These are phyloP conservation scores for Drosophila merina DNA, from an alignment of 2,888 invertebrate genomes.

Conservation along the genomic window DNA sequence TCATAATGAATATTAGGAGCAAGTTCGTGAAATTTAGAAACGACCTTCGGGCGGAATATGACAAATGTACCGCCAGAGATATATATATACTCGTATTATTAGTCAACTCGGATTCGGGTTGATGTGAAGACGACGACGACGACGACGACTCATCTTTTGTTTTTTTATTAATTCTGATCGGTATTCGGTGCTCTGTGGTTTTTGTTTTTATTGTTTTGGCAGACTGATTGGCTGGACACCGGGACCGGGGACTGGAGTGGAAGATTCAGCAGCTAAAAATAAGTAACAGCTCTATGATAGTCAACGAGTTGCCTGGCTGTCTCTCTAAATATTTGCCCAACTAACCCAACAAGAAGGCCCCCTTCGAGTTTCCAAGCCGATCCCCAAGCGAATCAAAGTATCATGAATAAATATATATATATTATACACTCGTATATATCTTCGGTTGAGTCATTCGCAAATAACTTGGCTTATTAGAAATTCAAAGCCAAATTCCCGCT, in stretches of 20 bases:
- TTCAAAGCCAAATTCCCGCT: constrained; percentile 53
- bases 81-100: constrained; percentile 2
- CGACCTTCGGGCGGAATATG: constrained; percentile 17
- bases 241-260: constrained; percentile 41
- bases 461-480: constrained; percentile 75
- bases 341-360: constrained; percentile 53
- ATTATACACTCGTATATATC: constrained; percentile 3
- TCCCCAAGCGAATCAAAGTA: constrained; percentile 25
- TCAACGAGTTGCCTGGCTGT: constrained; percentile 29
- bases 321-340: constrained; percentile 75
- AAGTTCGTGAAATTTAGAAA: constrained; percentile 5
- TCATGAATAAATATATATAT: constrained; percentile 59
- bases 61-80: constrained; percentile 16
- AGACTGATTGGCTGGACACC: constrained; percentile 66
- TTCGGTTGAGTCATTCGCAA: constrained; percentile 74
- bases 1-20: constrained; percentile 8
- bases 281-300: constrained; percentile 38
- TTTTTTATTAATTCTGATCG: not conserved
- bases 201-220: not conserved
- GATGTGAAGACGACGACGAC: constrained; percentile 1
- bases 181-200: not conserved
- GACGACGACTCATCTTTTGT: constrained; percentile 1
- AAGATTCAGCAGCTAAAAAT: constrained; percentile 56
- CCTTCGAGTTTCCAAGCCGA: not conserved
- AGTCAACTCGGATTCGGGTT: constrained; percentile 14